A percentile compares a stretch with the other conserved stretches of the same genome.
Conservation (phyloP, 2,888 invertebrate genomes). For the Cryptus armator region DNA sequence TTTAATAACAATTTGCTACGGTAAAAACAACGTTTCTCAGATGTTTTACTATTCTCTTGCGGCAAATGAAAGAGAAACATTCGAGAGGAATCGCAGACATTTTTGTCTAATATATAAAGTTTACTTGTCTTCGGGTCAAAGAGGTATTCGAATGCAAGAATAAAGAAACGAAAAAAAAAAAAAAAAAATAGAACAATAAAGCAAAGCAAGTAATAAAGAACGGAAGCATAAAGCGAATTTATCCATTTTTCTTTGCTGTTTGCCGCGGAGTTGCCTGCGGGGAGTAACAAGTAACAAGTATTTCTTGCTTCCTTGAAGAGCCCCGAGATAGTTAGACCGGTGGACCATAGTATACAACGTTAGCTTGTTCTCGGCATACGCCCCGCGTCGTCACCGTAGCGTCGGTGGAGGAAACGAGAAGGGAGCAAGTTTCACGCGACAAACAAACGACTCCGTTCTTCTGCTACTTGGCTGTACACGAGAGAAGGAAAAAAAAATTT, state of each 20-base stretch:
- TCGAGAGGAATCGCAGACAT: neutral
- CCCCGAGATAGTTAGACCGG: conserved; percentile 58
- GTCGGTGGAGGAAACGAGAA: conserved; percentile 24
- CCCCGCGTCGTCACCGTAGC: conserved; percentile 41
- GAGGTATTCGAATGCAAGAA: conserved; percentile 17
- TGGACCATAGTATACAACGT: conserved; percentile 30
- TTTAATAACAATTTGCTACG: conserved; percentile 46
- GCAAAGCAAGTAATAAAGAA: conserved; percentile 26
- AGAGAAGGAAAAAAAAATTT: conserved; percentile 41
- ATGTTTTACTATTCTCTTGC: neutral
- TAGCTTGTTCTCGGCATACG: conserved; percentile 56
- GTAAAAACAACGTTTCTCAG: conserved; percentile 27
- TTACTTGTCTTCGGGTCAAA: neutral
- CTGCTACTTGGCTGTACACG: conserved; percentile 40
- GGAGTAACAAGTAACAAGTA: conserved; percentile 58
- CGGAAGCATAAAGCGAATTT: conserved; percentile 41
- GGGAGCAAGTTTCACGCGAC: conserved; percentile 60
- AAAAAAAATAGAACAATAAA: conserved; percentile 6
- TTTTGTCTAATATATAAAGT: neutral
- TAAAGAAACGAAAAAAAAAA: neutral
- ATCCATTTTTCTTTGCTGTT: conserved; percentile 61
- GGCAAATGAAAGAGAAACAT: conserved; percentile 2
- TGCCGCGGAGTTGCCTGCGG: conserved; percentile 53
- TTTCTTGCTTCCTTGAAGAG: conserved; percentile 61
- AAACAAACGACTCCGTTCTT: conserved; percentile 62